Conservation (phyloP, 2,113 vertebrate genomes). For the Podarcis raffonei region DNA sequence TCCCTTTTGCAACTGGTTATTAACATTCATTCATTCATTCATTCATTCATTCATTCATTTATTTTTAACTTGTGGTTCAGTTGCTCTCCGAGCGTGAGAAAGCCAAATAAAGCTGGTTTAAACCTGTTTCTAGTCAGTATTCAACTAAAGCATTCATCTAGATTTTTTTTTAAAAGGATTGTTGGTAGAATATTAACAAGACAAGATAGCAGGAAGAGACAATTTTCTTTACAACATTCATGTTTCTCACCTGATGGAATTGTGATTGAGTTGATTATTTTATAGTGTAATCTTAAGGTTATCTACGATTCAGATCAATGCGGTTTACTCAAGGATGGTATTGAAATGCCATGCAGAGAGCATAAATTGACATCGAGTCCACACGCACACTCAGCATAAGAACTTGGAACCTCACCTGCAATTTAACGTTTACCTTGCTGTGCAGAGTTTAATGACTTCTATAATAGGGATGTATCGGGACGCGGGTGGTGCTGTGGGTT, state of each 20-base stretch:
- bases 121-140: background rate
- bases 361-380: background rate
- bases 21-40: too few relatives aligned
- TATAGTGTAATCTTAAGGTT: background rate
- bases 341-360: background rate
- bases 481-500: too few relatives aligned
- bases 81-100: background rate
- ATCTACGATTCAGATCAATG: background rate
- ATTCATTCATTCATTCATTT: too few relatives aligned
- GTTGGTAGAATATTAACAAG: slow-evolving; percentile 15
- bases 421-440: background rate
- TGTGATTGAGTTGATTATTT: background rate
- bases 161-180: background rate
- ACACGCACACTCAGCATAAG: too few relatives aligned
- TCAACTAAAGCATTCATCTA: background rate
- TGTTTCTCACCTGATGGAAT: background rate
- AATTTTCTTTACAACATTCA: background rate
- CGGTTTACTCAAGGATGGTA: background rate
- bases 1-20: too few relatives aligned
- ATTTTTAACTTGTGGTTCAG: background rate
- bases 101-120: background rate
- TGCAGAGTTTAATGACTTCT: background rate
- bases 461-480: background rate
- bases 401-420: background rate
- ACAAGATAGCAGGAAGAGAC: slow-evolving; percentile 6